phyloP scores from a whole-genome alignment of 2,888 invertebrate species.

The Linnaemya tessellans region DNA sequence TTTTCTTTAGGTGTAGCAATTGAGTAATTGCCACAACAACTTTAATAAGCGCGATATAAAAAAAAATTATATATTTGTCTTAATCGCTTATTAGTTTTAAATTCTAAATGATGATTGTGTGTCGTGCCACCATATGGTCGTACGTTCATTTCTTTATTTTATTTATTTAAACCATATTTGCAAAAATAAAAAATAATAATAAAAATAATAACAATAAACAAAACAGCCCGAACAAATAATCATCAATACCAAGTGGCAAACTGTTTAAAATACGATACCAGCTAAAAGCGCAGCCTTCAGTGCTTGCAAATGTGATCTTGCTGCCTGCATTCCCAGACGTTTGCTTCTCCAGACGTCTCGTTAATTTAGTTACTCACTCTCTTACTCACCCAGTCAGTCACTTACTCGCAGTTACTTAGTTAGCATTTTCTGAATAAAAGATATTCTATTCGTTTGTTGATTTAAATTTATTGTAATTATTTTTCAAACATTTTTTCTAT shows the following conservation, averaged over 20 bases:
- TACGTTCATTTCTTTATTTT: constrained; percentile 15
- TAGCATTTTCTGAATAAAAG: constrained; percentile 46
- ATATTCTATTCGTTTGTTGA: constrained; percentile 29
- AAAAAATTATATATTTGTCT: not conserved
- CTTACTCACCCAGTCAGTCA: constrained; percentile 26
- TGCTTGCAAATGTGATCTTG: constrained; percentile 1
- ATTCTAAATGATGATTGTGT: constrained; percentile 48
- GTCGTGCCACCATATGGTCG: constrained; percentile 67
- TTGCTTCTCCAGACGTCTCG: not conserved
- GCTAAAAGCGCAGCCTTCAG: constrained; percentile 29
- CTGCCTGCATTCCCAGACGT: constrained; percentile 21
- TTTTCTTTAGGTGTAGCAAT: not conserved
- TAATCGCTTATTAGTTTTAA: not conserved
- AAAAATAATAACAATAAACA: constrained; percentile 57
- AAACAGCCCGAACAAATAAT: constrained; percentile 41
- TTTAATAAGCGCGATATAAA: too few relatives aligned
- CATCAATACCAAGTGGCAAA: constrained; percentile 32
- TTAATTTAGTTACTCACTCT: constrained; percentile 8
- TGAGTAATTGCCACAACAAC: not conserved
- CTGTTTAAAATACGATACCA: not conserved
- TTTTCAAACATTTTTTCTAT: constrained; percentile 52
- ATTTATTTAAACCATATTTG: constrained; percentile 70
- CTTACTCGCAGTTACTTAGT: constrained; percentile 30
- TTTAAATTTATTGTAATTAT: constrained; percentile 54
- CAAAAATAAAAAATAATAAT: constrained; percentile 44